Evolutionary conservation across 2,797 vertebrate species (phyloP), one percentile per base, ranked within the genome.

Genomic region (Phalloptychus januarius): DNA sequence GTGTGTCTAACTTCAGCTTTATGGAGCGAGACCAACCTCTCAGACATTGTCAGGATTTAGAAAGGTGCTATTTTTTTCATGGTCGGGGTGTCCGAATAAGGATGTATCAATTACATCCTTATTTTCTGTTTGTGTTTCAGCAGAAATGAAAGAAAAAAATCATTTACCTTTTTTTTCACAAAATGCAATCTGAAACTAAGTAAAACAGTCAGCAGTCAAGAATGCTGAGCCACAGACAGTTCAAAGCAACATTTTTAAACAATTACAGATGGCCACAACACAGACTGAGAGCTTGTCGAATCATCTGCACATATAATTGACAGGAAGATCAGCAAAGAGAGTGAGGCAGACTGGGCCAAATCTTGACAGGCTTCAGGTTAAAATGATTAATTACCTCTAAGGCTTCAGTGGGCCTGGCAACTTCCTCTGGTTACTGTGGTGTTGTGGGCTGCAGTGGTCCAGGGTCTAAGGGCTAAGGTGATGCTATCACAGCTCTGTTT

Each of bases 321-420:
- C 97, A 96, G 96, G 93, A 85, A 94, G 95, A 96, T 97, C 96
- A 96, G 96, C 92, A 92, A 93, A 94, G 96, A 95, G 96, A 93
- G 95, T 92, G 84, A 90, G 83, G 87, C 85, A 52, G 85, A 87
- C 88, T 85, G 87, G 91, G 91, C 74, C 5, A 91, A 94, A 92
- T 95, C 97, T 95, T 99, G 98, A 99, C 98, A 98, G 96, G 95
- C 95, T 95, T 97, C 95, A 95, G 92, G 91, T 90, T 94, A 90
- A 91, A 86, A 97, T 99, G 98, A 99, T 99, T 99, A 98, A 99
- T 99, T 98, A 97, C 98, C 86, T 90, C 10, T 6, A 75, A 93
- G 93, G 93, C 90, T 95, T 95, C 96, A 92, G 89, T 89, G 91
- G 93, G 95, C 85, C 91, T 95, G 97, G 96, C 96, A 96, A 95